These are phyloP conservation scores for Polyommatus icarus DNA, from an alignment of 2,888 invertebrate genomes.

Conservation along the genomic window DNA sequence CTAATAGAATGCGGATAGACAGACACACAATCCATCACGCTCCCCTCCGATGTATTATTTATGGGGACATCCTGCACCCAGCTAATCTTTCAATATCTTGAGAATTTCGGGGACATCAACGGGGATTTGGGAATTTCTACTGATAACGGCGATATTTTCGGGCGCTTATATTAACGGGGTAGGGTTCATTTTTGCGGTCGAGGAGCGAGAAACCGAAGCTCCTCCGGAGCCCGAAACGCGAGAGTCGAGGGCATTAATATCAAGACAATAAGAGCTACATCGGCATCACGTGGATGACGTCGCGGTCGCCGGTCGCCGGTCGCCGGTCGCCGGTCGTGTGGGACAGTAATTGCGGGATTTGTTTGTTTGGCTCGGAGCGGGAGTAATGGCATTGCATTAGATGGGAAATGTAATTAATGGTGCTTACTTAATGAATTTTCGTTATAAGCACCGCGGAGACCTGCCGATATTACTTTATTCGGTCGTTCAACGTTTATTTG, in stretches of 20 bases:
- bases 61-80: slow-evolving; percentile 73
- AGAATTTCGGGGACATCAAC: slow-evolving; percentile 69
- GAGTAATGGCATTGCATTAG: slow-evolving; percentile 70
- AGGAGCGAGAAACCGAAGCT: slow-evolving; percentile 50
- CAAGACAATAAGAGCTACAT: slow-evolving; percentile 41
- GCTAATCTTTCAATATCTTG: slow-evolving; percentile 81
- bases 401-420: slow-evolving; percentile 69
- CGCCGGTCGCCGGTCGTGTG: slow-evolving; percentile 48
- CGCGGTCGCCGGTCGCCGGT: slow-evolving; percentile 44
- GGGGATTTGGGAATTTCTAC: slow-evolving; percentile 52
- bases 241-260: slow-evolving; percentile 44
- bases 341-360: slow-evolving; percentile 75
- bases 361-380: slow-evolving; percentile 74
- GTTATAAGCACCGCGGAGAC: slow-evolving; percentile 61
- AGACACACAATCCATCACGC: slow-evolving; percentile 76
- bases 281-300: slow-evolving; percentile 34
- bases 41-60: slow-evolving; percentile 77
- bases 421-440: slow-evolving; percentile 73
- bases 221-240: slow-evolving; percentile 46
- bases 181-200: slow-evolving; percentile 50
- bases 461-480: slow-evolving; percentile 45
- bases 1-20: slow-evolving; percentile 78
- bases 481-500: not conserved
- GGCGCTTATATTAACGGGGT: slow-evolving; percentile 47
- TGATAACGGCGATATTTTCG: slow-evolving; percentile 38